Evolutionary conservation across 1,140 invertebrate species (phyloP).

Genomic region (Ylistrum balloti): DNA sequence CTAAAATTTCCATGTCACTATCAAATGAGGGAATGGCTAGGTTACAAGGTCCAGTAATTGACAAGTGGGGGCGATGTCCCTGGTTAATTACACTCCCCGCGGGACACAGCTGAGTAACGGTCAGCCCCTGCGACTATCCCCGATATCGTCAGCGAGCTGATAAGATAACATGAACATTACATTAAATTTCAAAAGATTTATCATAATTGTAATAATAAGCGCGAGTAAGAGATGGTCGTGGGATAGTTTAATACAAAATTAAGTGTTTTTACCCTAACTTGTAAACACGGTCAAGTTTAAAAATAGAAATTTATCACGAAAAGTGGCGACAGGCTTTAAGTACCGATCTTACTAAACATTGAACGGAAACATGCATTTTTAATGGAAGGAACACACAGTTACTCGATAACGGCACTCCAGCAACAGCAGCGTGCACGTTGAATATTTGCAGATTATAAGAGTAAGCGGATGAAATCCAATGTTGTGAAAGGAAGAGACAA

Average conservation of each 20-base stretch:
- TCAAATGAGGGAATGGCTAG: background rate
- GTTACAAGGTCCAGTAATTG: background rate
- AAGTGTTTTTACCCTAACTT: background rate
- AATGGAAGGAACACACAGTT: no score
- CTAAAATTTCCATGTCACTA: background rate
- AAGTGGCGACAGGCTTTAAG: background rate
- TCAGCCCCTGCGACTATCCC: background rate
- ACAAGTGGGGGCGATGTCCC: background rate
- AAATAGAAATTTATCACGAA: background rate
- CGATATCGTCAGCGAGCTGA: background rate
- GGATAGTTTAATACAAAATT: background rate
- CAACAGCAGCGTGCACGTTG: no score
- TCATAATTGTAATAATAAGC: background rate
- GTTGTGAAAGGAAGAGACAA: no score
- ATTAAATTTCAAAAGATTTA: slow-evolving; percentile 40
- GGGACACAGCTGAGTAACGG: background rate
- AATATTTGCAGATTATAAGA: no score
- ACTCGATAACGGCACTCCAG: no score
- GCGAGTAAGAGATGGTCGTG: background rate
- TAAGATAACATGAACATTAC: background rate
- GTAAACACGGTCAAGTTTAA: background rate
- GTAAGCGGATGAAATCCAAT: no score
- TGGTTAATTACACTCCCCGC: background rate
- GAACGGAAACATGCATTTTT: no score
- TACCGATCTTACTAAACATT: no score